phyloP scores from a whole-genome alignment of 2,113 vertebrate species.

The Lamprologus sp. region DNA sequence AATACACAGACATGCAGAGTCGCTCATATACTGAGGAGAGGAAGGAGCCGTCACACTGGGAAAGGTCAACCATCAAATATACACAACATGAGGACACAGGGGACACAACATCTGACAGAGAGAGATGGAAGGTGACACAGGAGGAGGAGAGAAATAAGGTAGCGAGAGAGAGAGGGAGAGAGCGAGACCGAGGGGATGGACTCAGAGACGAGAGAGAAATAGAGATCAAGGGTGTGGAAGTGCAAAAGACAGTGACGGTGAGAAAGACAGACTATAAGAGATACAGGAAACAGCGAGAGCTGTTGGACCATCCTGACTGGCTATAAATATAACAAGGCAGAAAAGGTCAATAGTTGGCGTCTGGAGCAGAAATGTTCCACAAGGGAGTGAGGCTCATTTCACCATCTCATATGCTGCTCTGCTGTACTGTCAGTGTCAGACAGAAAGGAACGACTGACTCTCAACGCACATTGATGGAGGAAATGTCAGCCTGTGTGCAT shows the following conservation, averaged over 20 bases:
- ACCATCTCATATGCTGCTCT: neutral
- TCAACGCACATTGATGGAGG: neutral
- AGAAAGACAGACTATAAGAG: conserved; percentile 54
- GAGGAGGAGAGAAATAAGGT: neutral
- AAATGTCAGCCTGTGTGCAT: neutral
- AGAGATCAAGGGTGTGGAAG: conserved; percentile 59
- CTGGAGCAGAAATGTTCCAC: conserved; percentile 50
- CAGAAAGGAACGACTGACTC: conserved; percentile 15
- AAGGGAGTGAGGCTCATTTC: conserved; percentile 55
- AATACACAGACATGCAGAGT: conserved; percentile 24
- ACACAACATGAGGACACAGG: conserved; percentile 49
- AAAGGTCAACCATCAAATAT: conserved; percentile 76
- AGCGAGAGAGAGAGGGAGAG: neutral
- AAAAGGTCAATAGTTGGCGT: conserved; percentile 60
- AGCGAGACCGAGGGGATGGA: neutral
- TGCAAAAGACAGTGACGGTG: conserved; percentile 16
- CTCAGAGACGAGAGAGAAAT: conserved; percentile 48
- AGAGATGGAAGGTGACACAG: conserved; percentile 50
- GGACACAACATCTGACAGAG: conserved; percentile 49
- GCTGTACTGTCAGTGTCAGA: conserved; percentile 16
- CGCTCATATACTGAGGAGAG: conserved; percentile 48
- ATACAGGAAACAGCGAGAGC: conserved; percentile 44
- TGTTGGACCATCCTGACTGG: conserved; percentile 12
- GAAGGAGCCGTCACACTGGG: conserved; percentile 66
- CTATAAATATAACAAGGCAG: conserved; percentile 62